Percentiles rank a stretch among this genome's conserved stretches.
phyloP scores from a whole-genome alignment of 2,113 vertebrate genomes.

The Leiothrix lutea region DNA sequence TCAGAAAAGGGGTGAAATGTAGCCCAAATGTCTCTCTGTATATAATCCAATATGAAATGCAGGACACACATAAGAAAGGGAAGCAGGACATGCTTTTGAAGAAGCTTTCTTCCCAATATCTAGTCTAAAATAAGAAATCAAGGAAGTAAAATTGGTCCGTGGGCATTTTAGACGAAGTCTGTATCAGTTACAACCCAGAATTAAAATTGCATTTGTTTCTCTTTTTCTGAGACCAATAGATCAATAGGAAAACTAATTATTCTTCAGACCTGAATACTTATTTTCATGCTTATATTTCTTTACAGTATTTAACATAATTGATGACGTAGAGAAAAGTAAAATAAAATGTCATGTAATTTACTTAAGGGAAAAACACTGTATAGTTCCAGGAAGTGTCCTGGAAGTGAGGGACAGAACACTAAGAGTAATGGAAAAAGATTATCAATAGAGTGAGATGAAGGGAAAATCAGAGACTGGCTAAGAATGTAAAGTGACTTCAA shows the following conservation, averaged over 20 bases:
- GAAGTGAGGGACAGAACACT: background rate
- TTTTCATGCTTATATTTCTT: background rate
- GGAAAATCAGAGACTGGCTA: background rate
- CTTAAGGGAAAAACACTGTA: background rate
- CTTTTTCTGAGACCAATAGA: background rate
- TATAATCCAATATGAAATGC: background rate
- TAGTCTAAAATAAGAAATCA: background rate
- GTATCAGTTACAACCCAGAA: background rate
- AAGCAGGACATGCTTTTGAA: background rate
- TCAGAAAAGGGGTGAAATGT: rapidly evolving
- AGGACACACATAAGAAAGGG: background rate
- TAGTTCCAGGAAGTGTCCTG: background rate
- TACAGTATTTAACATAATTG: background rate
- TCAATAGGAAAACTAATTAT: background rate
- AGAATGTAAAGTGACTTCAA: background rate
- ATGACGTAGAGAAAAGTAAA: background rate
- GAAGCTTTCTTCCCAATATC: background rate
- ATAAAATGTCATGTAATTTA: background rate
- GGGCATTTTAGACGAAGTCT: background rate
- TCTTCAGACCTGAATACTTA: background rate
- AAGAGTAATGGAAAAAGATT: background rate
- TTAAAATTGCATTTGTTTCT: background rate
- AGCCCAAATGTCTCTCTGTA: background rate
- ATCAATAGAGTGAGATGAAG: background rate
- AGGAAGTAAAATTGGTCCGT: background rate